Percentiles rank a stretch among this genome's conserved stretches.
phyloP scores from a whole-genome alignment of 1,140 invertebrate genomes.

The Maniola jurtina region DNA sequence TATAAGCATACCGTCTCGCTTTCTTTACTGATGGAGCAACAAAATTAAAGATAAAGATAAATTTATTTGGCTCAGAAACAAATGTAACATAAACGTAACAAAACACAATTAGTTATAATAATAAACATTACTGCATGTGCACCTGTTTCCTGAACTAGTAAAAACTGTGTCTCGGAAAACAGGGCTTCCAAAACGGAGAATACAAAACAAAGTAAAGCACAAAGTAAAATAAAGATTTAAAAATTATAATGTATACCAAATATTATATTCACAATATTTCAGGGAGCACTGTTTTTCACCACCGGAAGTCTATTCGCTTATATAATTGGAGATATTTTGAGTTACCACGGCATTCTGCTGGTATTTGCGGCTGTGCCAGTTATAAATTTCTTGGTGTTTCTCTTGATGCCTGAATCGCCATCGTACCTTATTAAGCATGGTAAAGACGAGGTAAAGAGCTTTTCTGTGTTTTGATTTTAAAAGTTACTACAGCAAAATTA shows the following conservation, averaged over 20 bases:
- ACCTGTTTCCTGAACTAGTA: too few species aligned
- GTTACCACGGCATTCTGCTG: conserved; percentile 17
- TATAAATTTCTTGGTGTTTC: conserved; percentile 21
- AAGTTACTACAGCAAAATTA: background rate
- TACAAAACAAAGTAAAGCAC: too few species aligned
- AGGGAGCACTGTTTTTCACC: conserved; percentile 28
- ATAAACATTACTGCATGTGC: too few species aligned
- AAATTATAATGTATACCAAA: background rate
- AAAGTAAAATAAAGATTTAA: background rate
- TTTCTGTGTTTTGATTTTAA: background rate
- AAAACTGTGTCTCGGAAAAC: too few species aligned
- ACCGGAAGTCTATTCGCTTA: conserved; percentile 26
- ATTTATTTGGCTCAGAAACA: too few species aligned
- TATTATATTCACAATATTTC: background rate
- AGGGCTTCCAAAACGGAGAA: too few species aligned
- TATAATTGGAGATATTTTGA: conserved; percentile 27
- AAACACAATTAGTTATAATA: too few species aligned
- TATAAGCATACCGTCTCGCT: too few species aligned
- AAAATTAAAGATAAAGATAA: too few species aligned
- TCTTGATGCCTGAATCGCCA: conserved; percentile 32
- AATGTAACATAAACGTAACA: too few species aligned
- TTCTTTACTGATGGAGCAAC: too few species aligned
- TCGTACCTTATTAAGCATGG: conserved; percentile 32
- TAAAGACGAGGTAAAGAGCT: conserved; percentile 22
- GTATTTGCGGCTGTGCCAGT: conserved; percentile 20